Percentiles rank a stretch among this genome's conserved stretches.
Evolutionary conservation across 2,888 invertebrate species (phyloP).

Genomic region (Heteropelma amictum): DNA sequence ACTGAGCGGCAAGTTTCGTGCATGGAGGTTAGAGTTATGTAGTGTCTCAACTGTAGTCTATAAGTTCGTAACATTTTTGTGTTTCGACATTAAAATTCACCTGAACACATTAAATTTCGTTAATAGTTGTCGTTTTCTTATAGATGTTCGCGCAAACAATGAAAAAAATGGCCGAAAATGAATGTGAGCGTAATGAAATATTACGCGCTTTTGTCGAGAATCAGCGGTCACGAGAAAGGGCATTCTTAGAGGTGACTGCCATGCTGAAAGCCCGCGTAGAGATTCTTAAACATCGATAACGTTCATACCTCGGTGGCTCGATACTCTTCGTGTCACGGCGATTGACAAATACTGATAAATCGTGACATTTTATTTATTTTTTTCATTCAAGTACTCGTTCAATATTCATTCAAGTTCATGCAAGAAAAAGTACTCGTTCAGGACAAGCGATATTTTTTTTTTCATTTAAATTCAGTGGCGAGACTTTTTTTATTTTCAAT

Average conservation of each 20-base stretch:
- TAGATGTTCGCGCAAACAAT: conserved; percentile 22
- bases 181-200: conserved; percentile 3
- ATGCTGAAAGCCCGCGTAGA: not conserved
- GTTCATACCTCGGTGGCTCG: too few relatives aligned
- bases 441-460: too few relatives aligned
- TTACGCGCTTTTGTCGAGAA: not conserved
- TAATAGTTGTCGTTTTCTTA: too few relatives aligned
- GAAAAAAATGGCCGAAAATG: conserved; percentile 18
- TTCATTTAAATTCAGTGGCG: too few relatives aligned
- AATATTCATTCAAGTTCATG: too few relatives aligned
- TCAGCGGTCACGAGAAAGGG: conserved; percentile 3
- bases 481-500: too few relatives aligned
- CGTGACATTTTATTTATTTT: too few relatives aligned
- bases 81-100: not conserved
- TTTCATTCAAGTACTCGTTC: too few relatives aligned
- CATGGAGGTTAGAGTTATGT: conserved; percentile 23
- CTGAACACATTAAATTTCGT: too few relatives aligned
- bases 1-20: conserved; percentile 8
- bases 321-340: too few relatives aligned
- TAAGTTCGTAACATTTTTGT: not conserved
- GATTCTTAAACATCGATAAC: not conserved
- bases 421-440: too few relatives aligned
- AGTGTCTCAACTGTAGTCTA: not conserved
- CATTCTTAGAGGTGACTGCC: not conserved
- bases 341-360: too few relatives aligned